These are phyloP conservation scores for Heterodera schachtii DNA, from an alignment of 1,140 invertebrate species.

Conservation along the genomic window DNA sequence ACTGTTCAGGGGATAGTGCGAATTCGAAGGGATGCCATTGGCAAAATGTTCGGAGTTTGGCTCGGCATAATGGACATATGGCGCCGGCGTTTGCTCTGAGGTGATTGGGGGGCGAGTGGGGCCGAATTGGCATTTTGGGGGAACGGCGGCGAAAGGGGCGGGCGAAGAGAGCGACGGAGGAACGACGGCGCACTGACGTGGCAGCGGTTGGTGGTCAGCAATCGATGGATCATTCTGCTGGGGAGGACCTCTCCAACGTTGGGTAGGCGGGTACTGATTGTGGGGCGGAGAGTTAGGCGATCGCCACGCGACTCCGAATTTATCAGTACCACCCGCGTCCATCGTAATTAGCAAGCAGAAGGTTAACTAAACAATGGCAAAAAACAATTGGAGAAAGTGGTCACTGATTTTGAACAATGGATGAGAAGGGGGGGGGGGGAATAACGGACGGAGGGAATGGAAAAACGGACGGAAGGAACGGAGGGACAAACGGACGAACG, in stretches of 20 bases:
- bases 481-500: neutral
- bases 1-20: neutral
- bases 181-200: neutral
- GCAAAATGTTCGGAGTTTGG: neutral
- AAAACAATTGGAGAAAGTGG: too few species aligned
- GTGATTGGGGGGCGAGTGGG: neutral
- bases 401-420: too few species aligned
- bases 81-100: neutral
- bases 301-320: neutral
- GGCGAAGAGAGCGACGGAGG: neutral
- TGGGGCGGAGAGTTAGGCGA: neutral
- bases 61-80: neutral
- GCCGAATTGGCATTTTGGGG: neutral
- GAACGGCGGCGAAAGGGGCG: too few species aligned
- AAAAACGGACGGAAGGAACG: neutral
- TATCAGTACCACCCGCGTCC: neutral
- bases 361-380: too few species aligned
- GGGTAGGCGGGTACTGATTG: neutral
- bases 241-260: neutral
- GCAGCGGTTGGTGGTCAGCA: neutral
- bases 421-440: neutral
- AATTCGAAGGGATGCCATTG: neutral
- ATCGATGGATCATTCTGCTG: too few species aligned
- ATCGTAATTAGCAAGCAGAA: neutral
- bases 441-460: neutral